Percentiles rank a stretch among this genome's conserved stretches.
phyloP scores from a whole-genome alignment of 2,888 invertebrate species.

The Melinaea menophilus region DNA sequence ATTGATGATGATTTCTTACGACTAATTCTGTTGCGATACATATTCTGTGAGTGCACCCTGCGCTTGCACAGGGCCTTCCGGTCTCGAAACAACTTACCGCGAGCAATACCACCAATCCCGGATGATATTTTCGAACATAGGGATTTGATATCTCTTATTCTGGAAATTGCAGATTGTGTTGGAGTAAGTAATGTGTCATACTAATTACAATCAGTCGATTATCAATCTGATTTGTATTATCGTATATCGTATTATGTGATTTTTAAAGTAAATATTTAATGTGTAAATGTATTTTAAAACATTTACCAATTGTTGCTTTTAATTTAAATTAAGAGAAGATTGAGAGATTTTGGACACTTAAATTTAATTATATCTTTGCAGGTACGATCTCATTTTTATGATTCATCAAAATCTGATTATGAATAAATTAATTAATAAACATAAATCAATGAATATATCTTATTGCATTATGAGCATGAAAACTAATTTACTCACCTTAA shows the following conservation, averaged over 20 bases:
- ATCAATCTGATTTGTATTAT: too few species aligned
- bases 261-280: too few species aligned
- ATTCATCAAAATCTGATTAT: conserved; percentile 27
- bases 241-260: too few species aligned
- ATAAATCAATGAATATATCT: neutral
- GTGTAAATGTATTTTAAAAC: conserved; percentile 1
- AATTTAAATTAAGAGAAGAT: neutral
- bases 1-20: conserved; percentile 97
- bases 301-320: neutral
- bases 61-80: conserved; percentile 92
- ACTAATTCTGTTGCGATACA: conserved; percentile 90
- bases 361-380: conserved; percentile 28
- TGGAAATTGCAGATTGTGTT: conserved; percentile 89
- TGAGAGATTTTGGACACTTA: neutral
- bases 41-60: conserved; percentile 95
- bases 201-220: too few species aligned
- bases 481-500: too few species aligned
- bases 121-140: conserved; percentile 93
- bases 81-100: conserved; percentile 90
- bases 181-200: conserved; percentile 79
- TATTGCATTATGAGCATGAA: too few species aligned
- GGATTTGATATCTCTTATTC: conserved; percentile 85
- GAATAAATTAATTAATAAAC: neutral
- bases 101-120: conserved; percentile 91
- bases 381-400: conserved; percentile 42